Base-by-base conservation (phyloP, 2,797 vertebrate species). In the Sebastes nivosus region DNA sequence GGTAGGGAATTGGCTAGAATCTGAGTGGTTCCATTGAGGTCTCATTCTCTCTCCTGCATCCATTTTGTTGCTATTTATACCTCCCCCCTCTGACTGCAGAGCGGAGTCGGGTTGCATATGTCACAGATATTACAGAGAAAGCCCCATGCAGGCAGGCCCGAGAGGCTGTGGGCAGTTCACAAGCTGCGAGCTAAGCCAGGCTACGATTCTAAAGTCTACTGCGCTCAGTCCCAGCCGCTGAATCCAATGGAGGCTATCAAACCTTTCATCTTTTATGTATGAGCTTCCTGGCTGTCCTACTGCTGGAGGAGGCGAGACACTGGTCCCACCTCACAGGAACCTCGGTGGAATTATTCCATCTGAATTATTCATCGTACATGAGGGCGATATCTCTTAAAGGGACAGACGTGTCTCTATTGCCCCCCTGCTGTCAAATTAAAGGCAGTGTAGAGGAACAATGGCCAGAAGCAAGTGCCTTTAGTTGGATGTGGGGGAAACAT, bases 181-280 rank as follows among this genome's bases (percentile, higher is more conserved):
- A 81, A 79, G 84, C 83, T 72, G 73, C 18, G 22, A 67, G 80
- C 88, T 81, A 74, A 93, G 84, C 81, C 87, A 80, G 85, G 87
- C 87, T 80, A 38, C 12, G 54, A 84, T 82, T 87, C 87, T 80
- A 75, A 85, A 89, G 88, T 91, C 90, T 77, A 29, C 24, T n/a
- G 77, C 24, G 52, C 73, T 67, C 68, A 76, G 78, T 87, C 87
- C 86, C 68, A 25, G 81, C 66, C 22, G 13, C 77, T 55, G 79
- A 87, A 87, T 91, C 87, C 93, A 92, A 92, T 87, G 93, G 95
- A 95, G 95, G 95, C 96, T 93, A 96, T 97, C 96, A 96, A 96
- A 95, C 94, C 95, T 91, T 96, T 96, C 96, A 97, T 98, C 96
- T 97, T 98, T 98, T 97, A 98, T 98, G 97, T 95, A 97, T 98